These are phyloP conservation scores for Tuta absoluta DNA, from an alignment of 2,888 invertebrate genomes.

Conservation along the genomic window DNA sequence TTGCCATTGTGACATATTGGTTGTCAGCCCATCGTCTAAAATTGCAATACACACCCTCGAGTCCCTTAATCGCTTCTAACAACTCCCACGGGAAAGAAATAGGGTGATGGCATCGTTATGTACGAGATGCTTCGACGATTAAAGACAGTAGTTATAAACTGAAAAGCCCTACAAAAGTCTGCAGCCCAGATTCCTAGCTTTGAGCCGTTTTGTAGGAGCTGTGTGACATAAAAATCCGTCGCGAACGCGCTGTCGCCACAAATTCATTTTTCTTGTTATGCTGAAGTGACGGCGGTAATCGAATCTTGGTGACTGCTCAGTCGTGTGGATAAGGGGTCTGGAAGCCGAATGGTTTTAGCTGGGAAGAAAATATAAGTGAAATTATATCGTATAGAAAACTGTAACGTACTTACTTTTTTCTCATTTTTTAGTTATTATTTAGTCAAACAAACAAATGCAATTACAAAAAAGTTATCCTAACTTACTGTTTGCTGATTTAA, in stretches of 20 bases:
- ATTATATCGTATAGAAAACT: neutral
- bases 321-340: conserved; percentile 11
- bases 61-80: too few species aligned
- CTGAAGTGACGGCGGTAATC: conserved; percentile 53
- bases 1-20: too few species aligned
- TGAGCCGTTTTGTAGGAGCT: conserved; percentile 6
- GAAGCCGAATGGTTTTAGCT: neutral
- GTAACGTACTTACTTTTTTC: too few species aligned
- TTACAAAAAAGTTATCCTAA: too few species aligned
- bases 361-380: neutral
- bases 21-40: too few species aligned
- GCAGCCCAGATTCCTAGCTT: conserved; percentile 3
- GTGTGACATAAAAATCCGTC: conserved; percentile 12
- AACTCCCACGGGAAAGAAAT: too few species aligned
- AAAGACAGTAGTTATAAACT: neutral
- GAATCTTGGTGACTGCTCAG: conserved; percentile 41
- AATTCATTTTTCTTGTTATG: conserved; percentile 63
- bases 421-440: too few species aligned
- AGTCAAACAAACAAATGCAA: too few species aligned
- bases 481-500: too few species aligned
- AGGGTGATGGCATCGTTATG: too few species aligned
- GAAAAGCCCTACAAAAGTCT: neutral
- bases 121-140: too few species aligned
- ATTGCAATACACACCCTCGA: too few species aligned
- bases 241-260: conserved; percentile 30